Evolutionary conservation across 2,888 invertebrate species (phyloP), one percentile per base, ranked within the genome.

Genomic region (Ormia ochracea): DNA sequence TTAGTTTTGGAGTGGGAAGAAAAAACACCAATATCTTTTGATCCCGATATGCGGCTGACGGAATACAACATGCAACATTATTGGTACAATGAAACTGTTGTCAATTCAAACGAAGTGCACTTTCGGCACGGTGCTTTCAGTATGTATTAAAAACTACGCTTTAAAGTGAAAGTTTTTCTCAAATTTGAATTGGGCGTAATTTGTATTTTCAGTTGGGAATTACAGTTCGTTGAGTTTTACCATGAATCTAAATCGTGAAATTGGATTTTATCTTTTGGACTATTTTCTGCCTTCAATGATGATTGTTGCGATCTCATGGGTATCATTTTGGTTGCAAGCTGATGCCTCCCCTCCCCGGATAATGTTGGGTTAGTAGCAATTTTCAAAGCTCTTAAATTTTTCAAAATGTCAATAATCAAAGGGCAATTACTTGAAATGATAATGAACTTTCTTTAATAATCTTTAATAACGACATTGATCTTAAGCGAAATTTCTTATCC

Each of bases 251-350:
- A 87, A 86, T 81, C 87, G 87, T 17, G 87, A 87, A 77, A 87
- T 87, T 73, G 87, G 87, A 5, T 87, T 88, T 63, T 87, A 87
- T 82, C 66, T 87, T 4, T 69, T 87, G 84, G 87, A 87, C 33
- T 87, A 87, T 43, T 87, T 87, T 81, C 54, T 87, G 82, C 87
- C 87, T 4, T 87, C 87, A 21, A 87, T 87, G 87, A 87, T 87
- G 87, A 87, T 87, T 59, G 87, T 87, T n/a, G 87, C 87, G 63
- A 87, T 87, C 2, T 87, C 87, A 0, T 87, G 87, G 87, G 87
- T 87, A 3, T 87, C 88, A 31, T 87, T 87, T 41, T 87, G 87
- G 87, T 70, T 87, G 58, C 87, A 87, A 56, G 87, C 87, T 0
- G 87, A 87, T 80, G 86, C 86, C 3, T 87, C 87, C 0, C 87